Base-by-base conservation (phyloP, 2,888 invertebrate species). In the Agriopis aurantiaria region DNA sequence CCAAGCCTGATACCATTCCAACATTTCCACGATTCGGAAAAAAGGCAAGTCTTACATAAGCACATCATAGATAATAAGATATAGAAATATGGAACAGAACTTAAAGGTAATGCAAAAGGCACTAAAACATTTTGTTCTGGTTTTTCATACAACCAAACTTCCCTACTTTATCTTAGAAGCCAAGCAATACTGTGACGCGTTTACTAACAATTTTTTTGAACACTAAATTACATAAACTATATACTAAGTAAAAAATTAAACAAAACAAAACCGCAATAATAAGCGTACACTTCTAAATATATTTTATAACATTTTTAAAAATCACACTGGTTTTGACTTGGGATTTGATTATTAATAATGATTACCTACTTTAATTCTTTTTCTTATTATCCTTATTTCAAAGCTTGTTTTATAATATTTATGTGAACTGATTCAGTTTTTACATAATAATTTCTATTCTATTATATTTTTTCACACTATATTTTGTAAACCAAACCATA, bases 31-130 rank as follows among this genome's bases (percentile, higher is more conserved):
- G 53, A 3, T 56, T 43, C 43, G 9, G 9, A 14, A 56, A 56
- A 43, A 56, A 9, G 7, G 17, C 12, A 14, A n/a, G 9, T 12
- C 9, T 33, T 33, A 33, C 33, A 33, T 8, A 14, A 33, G 17
- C 3, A 23, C 46, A 48, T 9, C 23, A n/a, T 46, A 12, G 12
- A 10, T 51, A 14, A 9, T 10, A 43, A 43, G 43, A 17, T 6
- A 45, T 10, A 57, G 10, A 0, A 57, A 46, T 11, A 56, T 51
- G 10, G 8, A 57, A 40, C 52, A 40, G 12, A 68, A 46, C 5
- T 8, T 57, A 65, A 71, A 73, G 60, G 58, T 72, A 12, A 69
- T 62, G 68, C 71, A 62, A 74, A 76, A 76, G 75, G 76, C 76
- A 76, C 76, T 75, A 75, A 73, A 53, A 51, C 56, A 57, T 71